Conservation (phyloP, 2,888 invertebrate species). For the Gonocerus acuteangulatus region DNA sequence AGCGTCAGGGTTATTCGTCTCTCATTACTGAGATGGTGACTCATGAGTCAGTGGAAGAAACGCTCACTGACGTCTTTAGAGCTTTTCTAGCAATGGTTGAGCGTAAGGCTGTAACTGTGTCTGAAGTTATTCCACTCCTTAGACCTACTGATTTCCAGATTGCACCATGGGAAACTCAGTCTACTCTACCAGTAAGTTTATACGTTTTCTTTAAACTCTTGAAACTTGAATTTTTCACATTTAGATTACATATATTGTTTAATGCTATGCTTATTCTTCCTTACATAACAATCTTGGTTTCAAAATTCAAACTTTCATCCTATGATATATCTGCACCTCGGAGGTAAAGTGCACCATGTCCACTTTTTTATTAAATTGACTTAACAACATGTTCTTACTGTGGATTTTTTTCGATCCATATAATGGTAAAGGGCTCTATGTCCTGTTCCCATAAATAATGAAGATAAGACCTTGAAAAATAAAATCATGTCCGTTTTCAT, state of each 20-base stretch:
- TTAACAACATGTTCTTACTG: too few relatives aligned
- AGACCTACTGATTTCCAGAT: conserved; percentile 76
- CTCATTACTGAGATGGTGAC: conserved; percentile 73
- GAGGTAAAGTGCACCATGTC: too few relatives aligned
- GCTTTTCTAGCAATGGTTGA: conserved; percentile 82
- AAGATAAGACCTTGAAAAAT: too few relatives aligned
- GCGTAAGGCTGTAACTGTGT: conserved; percentile 68
- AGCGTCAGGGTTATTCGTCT: conserved; percentile 72
- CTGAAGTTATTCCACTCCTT: conserved; percentile 75
- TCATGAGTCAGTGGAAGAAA: conserved; percentile 69
- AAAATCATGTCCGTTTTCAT: too few relatives aligned
- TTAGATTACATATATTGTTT: background rate
- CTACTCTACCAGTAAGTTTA: conserved; percentile 55
- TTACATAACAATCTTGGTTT: too few relatives aligned
- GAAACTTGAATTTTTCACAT: background rate
- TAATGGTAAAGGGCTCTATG: too few relatives aligned
- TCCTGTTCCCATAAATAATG: too few relatives aligned
- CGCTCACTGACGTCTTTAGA: conserved; percentile 70
- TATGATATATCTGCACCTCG: too few relatives aligned
- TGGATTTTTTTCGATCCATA: too few relatives aligned
- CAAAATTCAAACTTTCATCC: too few relatives aligned
- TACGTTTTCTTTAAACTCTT: background rate
- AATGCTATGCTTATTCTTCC: too few relatives aligned
- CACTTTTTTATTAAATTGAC: too few relatives aligned
- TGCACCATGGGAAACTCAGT: conserved; percentile 69